phyloP scores from a whole-genome alignment of 1,140 invertebrate species.

The Heliconius congener region DNA sequence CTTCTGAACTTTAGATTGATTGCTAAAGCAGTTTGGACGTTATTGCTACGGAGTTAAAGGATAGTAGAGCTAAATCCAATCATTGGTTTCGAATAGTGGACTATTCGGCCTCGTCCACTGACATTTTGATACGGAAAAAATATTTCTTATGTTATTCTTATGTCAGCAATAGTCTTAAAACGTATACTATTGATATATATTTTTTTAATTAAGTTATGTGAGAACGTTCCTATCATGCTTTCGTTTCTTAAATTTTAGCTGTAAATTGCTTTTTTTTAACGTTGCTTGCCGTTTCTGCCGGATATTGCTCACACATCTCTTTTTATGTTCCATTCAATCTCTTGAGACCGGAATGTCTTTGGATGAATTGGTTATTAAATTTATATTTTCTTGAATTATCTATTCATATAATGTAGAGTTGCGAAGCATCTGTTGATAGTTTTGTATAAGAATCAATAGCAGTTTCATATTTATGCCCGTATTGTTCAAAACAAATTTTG shows the following conservation, averaged over 20 bases:
- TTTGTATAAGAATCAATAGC: too few relatives aligned
- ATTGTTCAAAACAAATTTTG: too few relatives aligned
- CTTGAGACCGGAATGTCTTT: constrained; percentile 36
- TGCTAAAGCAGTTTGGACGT: constrained; percentile 44
- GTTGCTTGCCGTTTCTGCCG: constrained; percentile 8
- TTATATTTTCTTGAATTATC: too few relatives aligned
- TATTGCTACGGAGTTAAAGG: constrained; percentile 15
- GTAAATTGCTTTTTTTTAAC: background rate
- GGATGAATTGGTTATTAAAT: background rate
- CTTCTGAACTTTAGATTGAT: constrained; percentile 45
- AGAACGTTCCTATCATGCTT: too few relatives aligned
- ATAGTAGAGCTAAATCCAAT: background rate
- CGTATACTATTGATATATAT: too few relatives aligned
- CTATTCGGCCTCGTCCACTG: constrained; percentile 47
- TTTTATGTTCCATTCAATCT: constrained; percentile 52
- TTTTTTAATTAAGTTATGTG: too few relatives aligned
- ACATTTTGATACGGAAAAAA: constrained; percentile 67
- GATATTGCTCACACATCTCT: constrained; percentile 47
- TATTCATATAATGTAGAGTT: too few relatives aligned
- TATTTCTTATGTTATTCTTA: constrained; percentile 46
- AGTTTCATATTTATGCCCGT: too few relatives aligned
- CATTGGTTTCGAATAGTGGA: background rate
- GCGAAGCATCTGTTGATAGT: too few relatives aligned
- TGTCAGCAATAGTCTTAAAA: background rate
- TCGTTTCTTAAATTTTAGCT: background rate